Percentiles rank a stretch among this genome's conserved stretches.
phyloP scores from a whole-genome alignment of 2,888 invertebrate genomes.

The Scaptomyza cyrtandrae region DNA sequence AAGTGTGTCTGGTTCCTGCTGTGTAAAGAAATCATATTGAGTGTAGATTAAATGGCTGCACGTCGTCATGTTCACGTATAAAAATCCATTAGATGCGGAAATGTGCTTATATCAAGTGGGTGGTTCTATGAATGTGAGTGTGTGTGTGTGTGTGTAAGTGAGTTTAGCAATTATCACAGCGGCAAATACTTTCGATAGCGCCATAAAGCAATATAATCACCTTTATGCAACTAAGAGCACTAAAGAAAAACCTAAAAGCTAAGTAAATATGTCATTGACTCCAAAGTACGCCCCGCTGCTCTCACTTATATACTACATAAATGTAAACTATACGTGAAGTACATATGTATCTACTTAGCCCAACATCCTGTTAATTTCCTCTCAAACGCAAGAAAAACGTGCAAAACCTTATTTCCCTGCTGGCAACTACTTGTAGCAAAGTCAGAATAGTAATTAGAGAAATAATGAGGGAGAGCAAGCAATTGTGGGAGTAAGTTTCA shows the following conservation, averaged over 20 bases:
- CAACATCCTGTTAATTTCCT: slow-evolving; percentile 57
- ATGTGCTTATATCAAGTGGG: slow-evolving; percentile 45
- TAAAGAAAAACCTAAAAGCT: slow-evolving; percentile 52
- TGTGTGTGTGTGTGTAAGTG: slow-evolving; percentile 26
- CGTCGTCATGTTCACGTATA: slow-evolving; percentile 67
- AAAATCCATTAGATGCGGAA: slow-evolving; percentile 74
- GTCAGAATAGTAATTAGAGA: slow-evolving; percentile 19
- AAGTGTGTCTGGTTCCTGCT: slow-evolving; percentile 52
- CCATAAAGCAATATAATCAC: slow-evolving; percentile 37
- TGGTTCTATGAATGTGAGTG: neutral
- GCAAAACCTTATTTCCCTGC: slow-evolving; percentile 26
- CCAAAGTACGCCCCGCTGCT: slow-evolving; percentile 15
- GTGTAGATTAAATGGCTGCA: slow-evolving; percentile 77
- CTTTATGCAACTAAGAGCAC: slow-evolving; percentile 45
- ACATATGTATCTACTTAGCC: slow-evolving; percentile 55
- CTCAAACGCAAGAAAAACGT: slow-evolving; percentile 17
- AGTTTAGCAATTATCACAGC: slow-evolving; percentile 70
- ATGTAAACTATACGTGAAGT: neutral
- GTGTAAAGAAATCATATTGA: slow-evolving; percentile 74
- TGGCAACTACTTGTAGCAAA: slow-evolving; percentile 6
- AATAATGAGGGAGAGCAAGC: slow-evolving; percentile 3
- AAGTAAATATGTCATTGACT: slow-evolving; percentile 43
- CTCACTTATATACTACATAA: neutral
- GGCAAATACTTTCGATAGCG: slow-evolving; percentile 60
- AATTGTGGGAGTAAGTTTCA: slow-evolving; percentile 1